Conservation (phyloP, 2,888 invertebrate species). For the Allacma fusca region DNA sequence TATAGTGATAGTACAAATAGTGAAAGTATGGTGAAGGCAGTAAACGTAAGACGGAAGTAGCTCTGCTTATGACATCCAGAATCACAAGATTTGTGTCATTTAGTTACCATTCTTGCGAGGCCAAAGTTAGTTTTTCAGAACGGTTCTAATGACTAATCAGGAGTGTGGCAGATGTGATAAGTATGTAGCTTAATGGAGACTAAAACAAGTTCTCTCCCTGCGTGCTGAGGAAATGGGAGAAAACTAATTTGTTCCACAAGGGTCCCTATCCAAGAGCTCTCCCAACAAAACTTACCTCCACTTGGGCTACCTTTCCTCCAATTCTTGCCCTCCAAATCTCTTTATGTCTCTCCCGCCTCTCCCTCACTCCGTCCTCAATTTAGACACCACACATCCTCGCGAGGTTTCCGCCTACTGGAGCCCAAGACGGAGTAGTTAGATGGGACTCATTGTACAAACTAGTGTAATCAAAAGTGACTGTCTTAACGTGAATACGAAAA, state of each 20-base stretch:
- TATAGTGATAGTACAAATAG: too few species aligned
- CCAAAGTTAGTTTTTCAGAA: constrained; percentile 35
- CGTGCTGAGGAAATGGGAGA: neutral
- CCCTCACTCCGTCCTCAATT: neutral
- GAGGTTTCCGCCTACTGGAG: too few species aligned
- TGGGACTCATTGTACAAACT: constrained; percentile 19
- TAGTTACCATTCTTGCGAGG: constrained; percentile 11
- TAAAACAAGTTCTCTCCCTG: neutral
- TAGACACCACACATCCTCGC: neutral
- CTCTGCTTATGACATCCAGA: constrained; percentile 8
- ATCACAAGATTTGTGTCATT: constrained; percentile 24
- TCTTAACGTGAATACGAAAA: neutral
- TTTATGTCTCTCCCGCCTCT: too few species aligned
- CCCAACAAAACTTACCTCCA: neutral
- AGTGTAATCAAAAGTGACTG: constrained; percentile 36
- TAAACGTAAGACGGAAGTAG: too few species aligned
- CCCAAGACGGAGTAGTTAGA: constrained; percentile 16
- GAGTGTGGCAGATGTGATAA: constrained; percentile 40
- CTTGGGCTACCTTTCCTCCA: neutral
- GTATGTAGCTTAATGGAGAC: constrained; percentile 33
- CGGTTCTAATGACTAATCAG: constrained; percentile 38
- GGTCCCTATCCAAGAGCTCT: neutral
- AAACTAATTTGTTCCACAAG: constrained; percentile 31
- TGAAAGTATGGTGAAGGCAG: too few species aligned
- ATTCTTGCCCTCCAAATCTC: neutral